Percentiles rank a stretch among this genome's conserved stretches.
Conservation (phyloP, 1,140 invertebrate genomes). For the Musca vetustissima region DNA sequence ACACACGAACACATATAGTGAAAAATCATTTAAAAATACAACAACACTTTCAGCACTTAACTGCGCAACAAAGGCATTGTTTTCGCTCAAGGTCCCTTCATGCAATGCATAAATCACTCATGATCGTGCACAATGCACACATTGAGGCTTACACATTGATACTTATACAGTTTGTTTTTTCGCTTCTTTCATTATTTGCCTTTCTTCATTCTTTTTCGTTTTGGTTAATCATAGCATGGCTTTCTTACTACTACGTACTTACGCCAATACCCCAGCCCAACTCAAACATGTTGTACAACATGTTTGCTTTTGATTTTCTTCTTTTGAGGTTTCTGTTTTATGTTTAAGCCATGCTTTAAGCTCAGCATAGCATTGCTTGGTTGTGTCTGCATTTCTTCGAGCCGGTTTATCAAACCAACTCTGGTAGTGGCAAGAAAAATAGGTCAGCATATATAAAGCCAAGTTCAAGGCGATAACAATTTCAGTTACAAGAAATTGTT, state of each 20-base stretch:
- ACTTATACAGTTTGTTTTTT: too few species aligned
- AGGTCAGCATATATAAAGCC: conserved; percentile 61
- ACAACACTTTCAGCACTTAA: too few species aligned
- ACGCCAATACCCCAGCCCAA: neutral
- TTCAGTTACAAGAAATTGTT: conserved; percentile 41
- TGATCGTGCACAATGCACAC: too few species aligned
- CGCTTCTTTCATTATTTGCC: neutral
- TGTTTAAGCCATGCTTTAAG: conserved; percentile 1
- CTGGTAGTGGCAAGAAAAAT: conserved; percentile 46
- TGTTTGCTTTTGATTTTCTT: neutral
- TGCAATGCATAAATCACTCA: too few species aligned
- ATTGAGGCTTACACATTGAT: too few species aligned
- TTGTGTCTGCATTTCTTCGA: conserved; percentile 24
- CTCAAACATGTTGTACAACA: conserved; percentile 16
- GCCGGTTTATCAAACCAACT: conserved; percentile 25
- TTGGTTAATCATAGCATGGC: neutral
- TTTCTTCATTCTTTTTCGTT: neutral
- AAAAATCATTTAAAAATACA: too few species aligned
- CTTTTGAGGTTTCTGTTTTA: neutral
- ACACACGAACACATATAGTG: too few species aligned
- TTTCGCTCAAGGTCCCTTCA: too few species aligned
- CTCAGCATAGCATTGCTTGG: neutral
- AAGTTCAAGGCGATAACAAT: conserved; percentile 61
- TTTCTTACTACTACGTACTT: neutral
- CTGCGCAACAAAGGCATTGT: too few species aligned